Conservation (phyloP, 2,797 vertebrate genomes). For the Xyrichtys novacula region DNA sequence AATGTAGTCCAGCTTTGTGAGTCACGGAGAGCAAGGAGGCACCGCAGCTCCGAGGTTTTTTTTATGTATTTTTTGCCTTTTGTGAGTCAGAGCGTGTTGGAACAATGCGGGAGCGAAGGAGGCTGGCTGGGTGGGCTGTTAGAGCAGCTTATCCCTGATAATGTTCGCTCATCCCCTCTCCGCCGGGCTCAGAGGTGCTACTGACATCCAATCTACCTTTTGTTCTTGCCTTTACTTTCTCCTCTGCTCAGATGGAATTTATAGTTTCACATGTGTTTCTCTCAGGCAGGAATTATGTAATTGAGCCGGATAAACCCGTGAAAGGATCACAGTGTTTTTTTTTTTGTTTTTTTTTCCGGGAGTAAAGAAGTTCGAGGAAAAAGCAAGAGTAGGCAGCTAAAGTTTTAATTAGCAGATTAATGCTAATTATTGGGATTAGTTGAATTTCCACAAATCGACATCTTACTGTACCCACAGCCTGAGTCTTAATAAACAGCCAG, state of each 20-base stretch:
- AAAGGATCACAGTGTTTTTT: neutral
- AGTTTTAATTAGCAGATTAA: neutral
- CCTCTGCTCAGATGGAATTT: conserved; percentile 8
- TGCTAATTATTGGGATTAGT: neutral
- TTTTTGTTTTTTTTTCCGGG: too few relatives aligned
- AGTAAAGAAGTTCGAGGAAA: neutral
- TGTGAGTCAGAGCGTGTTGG: conserved; percentile 66
- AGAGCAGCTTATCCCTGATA: conserved; percentile 60
- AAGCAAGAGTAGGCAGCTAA: neutral
- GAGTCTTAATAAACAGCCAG: too few relatives aligned
- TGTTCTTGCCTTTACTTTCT: conserved; percentile 26
- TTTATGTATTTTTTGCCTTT: conserved; percentile 50
- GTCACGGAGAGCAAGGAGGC: conserved; percentile 61
- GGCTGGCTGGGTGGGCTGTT: conserved; percentile 54
- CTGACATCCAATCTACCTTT: conserved; percentile 48
- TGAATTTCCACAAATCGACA: neutral
- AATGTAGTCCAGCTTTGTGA: conserved; percentile 67
- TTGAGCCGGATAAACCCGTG: conserved; percentile 5
- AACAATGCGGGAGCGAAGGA: conserved; percentile 49
- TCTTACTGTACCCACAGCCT: too few relatives aligned
- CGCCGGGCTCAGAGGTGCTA: conserved; percentile 27
- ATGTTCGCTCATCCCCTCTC: conserved; percentile 51
- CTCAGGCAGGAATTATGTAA: conserved; percentile 32
- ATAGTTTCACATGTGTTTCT: conserved; percentile 30
- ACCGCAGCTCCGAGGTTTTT: conserved; percentile 13